These are phyloP conservation scores for Gulo gulo DNA, from an alignment of 2,113 vertebrate species.

Conservation along the genomic window DNA sequence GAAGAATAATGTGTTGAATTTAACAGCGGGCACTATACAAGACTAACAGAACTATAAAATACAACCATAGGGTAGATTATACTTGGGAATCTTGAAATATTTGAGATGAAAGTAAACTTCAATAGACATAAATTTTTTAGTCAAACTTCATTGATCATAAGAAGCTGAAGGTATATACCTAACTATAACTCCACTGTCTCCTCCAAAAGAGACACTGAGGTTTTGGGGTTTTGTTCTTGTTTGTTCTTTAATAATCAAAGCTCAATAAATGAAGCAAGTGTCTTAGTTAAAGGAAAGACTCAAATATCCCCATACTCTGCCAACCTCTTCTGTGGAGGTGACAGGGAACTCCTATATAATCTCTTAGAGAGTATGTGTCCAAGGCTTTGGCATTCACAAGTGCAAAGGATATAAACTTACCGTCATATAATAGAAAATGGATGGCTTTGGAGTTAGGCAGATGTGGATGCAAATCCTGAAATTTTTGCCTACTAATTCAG, in stretches of 20 bases:
- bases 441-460: background rate
- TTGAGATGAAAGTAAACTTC: background rate
- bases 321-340: background rate
- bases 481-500: background rate
- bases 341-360: background rate
- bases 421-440: background rate
- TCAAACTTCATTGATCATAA: background rate
- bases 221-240: background rate
- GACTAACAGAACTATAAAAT: background rate
- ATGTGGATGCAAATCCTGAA: background rate
- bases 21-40: background rate
- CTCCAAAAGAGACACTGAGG: background rate
- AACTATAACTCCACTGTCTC: background rate
- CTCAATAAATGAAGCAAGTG: background rate
- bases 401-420: background rate
- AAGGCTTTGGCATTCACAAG: background rate
- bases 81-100: slow-evolving; percentile 9
- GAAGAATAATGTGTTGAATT: background rate
- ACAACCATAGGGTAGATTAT: background rate
- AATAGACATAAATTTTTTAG: background rate
- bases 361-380: background rate
- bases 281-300: background rate
- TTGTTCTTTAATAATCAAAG: background rate
- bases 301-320: background rate
- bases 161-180: background rate